Evolutionary conservation across 2,888 invertebrate genomes (phyloP), one percentile per base, ranked within the genome.

Genomic region (Rhynchonema sp.): DNA sequence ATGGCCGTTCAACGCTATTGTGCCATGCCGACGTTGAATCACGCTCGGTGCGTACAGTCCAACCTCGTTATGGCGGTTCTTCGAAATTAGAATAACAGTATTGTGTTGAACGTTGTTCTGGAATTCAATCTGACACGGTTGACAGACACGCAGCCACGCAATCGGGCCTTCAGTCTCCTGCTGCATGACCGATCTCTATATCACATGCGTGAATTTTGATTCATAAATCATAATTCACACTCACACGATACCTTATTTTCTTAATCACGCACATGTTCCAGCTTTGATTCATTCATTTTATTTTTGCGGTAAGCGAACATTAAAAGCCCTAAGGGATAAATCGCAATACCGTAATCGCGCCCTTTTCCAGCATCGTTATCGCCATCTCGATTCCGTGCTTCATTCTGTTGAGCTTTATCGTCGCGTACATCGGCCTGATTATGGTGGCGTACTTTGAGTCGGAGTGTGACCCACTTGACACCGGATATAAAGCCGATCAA

Each of bases 331-430:
- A n/a, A n/a, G n/a, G n/a, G n/a, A n/a, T n/a, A n/a, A n/a, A n/a
- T n/a, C n/a, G n/a, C n/a, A n/a, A n/a, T n/a, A n/a, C n/a, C n/a
- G n/a, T n/a, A n/a, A n/a, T n/a, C n/a, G n/a, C n/a, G n/a, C n/a
- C n/a, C 30, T 22, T 26, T 30, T 13, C 27, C 59, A 53, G 30
- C 55, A 22, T 55, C 25, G 54, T 29, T 6, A 17, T 55, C 22
- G 28, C 55, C 29, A 28, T 55, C 25, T 27, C 38, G 26, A 28
- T 67, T 3, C 67, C 66, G 2, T 63, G 63, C 29, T 61, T 61
- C 55, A 53, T 67, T 38, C 17, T 64, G 3, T 61, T 67, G 56
- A 57, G 63, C 26, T 25, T 56, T 38, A 54, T 63, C 56, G 59
- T 59, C 59, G 59, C 28, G 30, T 60, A 55, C 54, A 59, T 59